phyloP scores from a whole-genome alignment of 1,140 invertebrate genomes.

The Euura saliciscinereae region DNA sequence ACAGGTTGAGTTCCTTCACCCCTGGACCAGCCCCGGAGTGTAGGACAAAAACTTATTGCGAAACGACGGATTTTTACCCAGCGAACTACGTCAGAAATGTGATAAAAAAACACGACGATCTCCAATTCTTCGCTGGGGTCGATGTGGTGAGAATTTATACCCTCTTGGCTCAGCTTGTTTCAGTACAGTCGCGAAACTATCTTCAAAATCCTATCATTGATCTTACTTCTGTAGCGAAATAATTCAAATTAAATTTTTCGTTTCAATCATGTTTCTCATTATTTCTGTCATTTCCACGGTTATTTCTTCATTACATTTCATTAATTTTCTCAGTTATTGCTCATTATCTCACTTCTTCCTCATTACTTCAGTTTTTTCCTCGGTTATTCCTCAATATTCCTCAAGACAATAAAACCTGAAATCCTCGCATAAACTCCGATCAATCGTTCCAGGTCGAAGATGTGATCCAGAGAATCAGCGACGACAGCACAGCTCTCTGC shows the following conservation, averaged over 20 bases:
- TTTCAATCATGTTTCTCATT: not conserved
- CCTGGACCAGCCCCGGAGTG: slow-evolving; percentile 20
- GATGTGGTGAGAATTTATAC: slow-evolving; percentile 32
- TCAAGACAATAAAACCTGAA: too few relatives aligned
- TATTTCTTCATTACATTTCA: too few relatives aligned
- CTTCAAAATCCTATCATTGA: too few relatives aligned
- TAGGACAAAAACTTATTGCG: slow-evolving; percentile 30
- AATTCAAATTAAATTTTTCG: too few relatives aligned
- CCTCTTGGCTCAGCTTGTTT: too few relatives aligned
- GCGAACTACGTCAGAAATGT: slow-evolving; percentile 24
- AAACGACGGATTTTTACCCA: slow-evolving; percentile 35
- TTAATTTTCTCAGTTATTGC: not conserved
- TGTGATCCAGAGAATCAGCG: not conserved
- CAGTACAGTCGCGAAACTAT: too few relatives aligned
- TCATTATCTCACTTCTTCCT: too few relatives aligned
- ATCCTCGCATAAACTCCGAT: too few relatives aligned
- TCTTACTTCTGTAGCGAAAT: too few relatives aligned
- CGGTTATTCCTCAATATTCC: too few relatives aligned
- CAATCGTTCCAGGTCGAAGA: not conserved
- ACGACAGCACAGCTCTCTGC: not conserved
- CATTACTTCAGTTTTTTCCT: too few relatives aligned
- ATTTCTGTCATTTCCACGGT: too few relatives aligned
- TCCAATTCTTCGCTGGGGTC: slow-evolving; percentile 24
- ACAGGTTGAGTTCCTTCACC: not conserved
- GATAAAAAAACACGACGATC: slow-evolving; percentile 21